Evolutionary conservation across 2,888 invertebrate species (phyloP), one percentile per base, ranked within the genome.

Genomic region (Disparrhopalites patrizii): DNA sequence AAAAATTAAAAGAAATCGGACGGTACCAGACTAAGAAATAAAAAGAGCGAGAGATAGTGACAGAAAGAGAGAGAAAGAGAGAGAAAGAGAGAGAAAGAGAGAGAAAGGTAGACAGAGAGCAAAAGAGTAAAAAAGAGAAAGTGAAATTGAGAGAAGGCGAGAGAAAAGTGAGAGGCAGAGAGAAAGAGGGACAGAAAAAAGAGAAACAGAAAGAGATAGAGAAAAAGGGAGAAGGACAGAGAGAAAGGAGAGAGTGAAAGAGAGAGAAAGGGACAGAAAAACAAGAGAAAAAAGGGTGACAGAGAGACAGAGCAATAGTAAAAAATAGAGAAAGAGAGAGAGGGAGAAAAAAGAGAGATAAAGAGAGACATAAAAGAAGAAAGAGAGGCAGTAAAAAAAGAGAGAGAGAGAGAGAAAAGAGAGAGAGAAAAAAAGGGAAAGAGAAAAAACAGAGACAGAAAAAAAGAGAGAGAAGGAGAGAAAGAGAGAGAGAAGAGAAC

Each of bases 341-440:
- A 31, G n/a, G 33, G 56, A 31, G 56, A 31, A 13, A 28, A 30
- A 28, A 15, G 15, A 15, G 27, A 28, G 1, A 25, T 25, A 27
- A 23, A 18, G 40, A 40, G 2, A n/a, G 43, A 58, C n/a, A n/a
- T n/a, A n/a, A n/a, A n/a, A n/a, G n/a, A n/a, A n/a, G n/a, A n/a
- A n/a, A n/a, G n/a, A n/a, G n/a, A n/a, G n/a, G n/a, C n/a, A n/a
- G n/a, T n/a, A n/a, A n/a, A n/a, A n/a, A n/a, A n/a, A n/a, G n/a
- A 58, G 28, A 30, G 60, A 60, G 50, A 51, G 52, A 51, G 23
- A 30, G 60, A 60, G 60, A 47, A n/a, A n/a, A n/a, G 43, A 60
- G 43, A 36, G 31, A 52, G 33, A 33, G 51, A 43, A 10, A 20
- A 18, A 50, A 20, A 5, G n/a, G n/a, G 47, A 43, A 43, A 5